phyloP scores from a whole-genome alignment of 2,888 invertebrate species.

The Cheilosia vulpina region DNA sequence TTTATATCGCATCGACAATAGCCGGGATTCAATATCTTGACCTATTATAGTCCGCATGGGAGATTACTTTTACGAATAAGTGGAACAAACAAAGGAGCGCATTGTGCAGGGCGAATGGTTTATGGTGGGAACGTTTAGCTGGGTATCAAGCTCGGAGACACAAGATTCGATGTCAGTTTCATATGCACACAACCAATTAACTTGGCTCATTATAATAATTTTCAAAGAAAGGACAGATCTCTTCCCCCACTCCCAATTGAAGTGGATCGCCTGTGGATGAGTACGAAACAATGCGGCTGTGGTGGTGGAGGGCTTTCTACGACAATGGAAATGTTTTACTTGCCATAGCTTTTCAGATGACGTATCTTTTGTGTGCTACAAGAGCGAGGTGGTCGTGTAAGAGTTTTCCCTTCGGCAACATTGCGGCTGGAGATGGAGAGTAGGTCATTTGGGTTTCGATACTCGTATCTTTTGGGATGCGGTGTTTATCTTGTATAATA shows the following conservation, averaged over 20 bases:
- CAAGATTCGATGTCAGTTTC: constrained; percentile 72
- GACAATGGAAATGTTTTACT: constrained; percentile 58
- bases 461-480: constrained; percentile 6
- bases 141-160: constrained; percentile 56
- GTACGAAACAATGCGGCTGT: constrained; percentile 53
- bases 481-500: constrained; percentile 30
- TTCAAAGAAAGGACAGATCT: constrained; percentile 63
- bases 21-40: constrained; percentile 40
- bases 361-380: constrained; percentile 51
- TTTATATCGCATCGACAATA: constrained; percentile 47
- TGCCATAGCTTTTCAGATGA: constrained; percentile 45
- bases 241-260: constrained; percentile 12
- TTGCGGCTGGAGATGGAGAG: constrained; percentile 7
- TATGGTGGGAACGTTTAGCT: constrained; percentile 68
- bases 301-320: constrained; percentile 5
- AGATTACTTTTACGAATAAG: constrained; percentile 50
- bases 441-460: constrained; percentile 26
- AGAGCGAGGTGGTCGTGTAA: neutral
- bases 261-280: constrained; percentile 70
- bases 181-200: constrained; percentile 74
- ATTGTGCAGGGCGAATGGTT: constrained; percentile 51
- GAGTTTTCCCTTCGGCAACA: constrained; percentile 8
- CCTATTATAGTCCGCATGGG: constrained; percentile 44
- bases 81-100: constrained; percentile 33
- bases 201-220: constrained; percentile 74